Conservation (phyloP, 1,140 invertebrate species). For the Lordiphosa mommai region DNA sequence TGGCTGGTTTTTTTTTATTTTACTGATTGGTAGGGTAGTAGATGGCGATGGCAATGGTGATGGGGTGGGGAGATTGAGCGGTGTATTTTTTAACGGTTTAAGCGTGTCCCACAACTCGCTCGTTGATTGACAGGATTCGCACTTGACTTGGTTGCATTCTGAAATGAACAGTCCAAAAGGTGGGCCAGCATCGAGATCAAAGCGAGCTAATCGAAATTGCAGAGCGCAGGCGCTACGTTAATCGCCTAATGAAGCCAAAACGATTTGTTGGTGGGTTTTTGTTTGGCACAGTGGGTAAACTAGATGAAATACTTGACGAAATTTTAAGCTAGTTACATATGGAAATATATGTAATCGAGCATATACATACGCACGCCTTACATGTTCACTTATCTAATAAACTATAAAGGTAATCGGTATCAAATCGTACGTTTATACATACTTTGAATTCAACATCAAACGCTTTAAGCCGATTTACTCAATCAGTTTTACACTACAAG, state of each 20-base stretch:
- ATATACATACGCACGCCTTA: no score
- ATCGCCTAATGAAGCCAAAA: conserved; percentile 72
- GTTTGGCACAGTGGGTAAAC: conserved; percentile 22
- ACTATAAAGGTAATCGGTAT: no score
- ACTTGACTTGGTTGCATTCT: conserved; percentile 63
- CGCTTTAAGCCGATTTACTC: no score
- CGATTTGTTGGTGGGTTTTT: conserved; percentile 49
- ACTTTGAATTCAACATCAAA: no score
- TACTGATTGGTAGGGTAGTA: neutral
- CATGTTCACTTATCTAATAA: no score
- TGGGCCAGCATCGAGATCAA: conserved; percentile 17
- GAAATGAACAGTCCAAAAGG: conserved; percentile 41
- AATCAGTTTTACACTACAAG: no score
- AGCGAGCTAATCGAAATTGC: neutral
- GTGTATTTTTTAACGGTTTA: conserved; percentile 43
- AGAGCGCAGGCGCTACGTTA: conserved; percentile 29
- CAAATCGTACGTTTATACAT: no score
- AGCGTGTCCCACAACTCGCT: conserved; percentile 4
- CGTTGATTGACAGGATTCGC: conserved; percentile 68
- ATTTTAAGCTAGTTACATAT: neutral
- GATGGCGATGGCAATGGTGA: conserved; percentile 11
- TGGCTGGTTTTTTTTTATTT: no score
- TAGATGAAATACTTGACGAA: neutral
- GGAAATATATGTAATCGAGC: no score
- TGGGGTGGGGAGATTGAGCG: conserved; percentile 22